Base-by-base conservation (phyloP, 2,797 vertebrate species). In the Ctenochaetus hawaiiensis region DNA sequence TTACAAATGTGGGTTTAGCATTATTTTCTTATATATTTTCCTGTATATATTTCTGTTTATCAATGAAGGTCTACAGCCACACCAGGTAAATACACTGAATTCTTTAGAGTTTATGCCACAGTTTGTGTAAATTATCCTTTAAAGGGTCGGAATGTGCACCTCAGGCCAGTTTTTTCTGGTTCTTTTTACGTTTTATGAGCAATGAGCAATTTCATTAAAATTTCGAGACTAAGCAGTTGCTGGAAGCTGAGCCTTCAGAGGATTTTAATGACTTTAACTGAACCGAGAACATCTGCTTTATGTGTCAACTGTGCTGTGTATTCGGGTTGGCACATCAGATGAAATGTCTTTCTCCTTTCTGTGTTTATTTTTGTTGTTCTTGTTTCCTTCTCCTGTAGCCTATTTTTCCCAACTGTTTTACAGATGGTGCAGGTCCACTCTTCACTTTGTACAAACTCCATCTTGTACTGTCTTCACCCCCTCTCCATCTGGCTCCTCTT, bases 391-490 rank as follows among this genome's bases (percentile, higher is more conserved):
- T 67, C 53, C 49, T 83, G 54, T 44, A 23, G 64, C 75, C 54
- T 75, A 54, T 83, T 76, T 78, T 48, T 79, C 75, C 84, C 84
- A 80, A 90, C 82, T 74, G 86, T 84, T 89, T 87, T 93, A 81
- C 91, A 93, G 93, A 93, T 92, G 90, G 91, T 89, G 17, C 39
- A 82, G 77, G 91, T 92, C 91, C 84, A 77, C 75, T 85, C 65
- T 90, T 84, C 81, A 80, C 69, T 87, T 88, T 80, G 75, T 82
- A 62, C 81, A 76, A 72, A 75, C 78, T 87, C 75, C 67, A 64
- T 87, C 84, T 81, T 83, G 70, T 58, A 60, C 86, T 54, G 52
- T 79, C 84, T 88, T 92, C 91, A 89, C 90, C 91, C 91, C 89
- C 89, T 93, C 91, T 86, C 92, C 91, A 90, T 94, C 92, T 94